Conservation (phyloP, 1,140 invertebrate species). For the Atopsyche davidsoni region DNA sequence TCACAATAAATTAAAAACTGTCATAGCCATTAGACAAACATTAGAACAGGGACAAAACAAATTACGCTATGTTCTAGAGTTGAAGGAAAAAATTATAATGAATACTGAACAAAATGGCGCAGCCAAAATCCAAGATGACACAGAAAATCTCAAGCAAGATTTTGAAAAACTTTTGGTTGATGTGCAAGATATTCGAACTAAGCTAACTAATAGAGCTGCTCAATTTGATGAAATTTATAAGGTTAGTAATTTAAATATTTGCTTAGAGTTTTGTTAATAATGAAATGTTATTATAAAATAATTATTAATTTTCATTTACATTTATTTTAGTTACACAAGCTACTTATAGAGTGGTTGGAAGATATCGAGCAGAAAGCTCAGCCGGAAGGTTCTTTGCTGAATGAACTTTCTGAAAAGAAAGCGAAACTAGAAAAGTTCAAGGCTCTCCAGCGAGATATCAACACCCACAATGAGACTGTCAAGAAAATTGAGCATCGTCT, state of each 20-base stretch:
- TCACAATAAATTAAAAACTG: constrained; percentile 74
- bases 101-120: constrained; percentile 84
- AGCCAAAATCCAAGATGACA: constrained; percentile 82
- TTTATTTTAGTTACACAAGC: constrained; percentile 53
- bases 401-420: constrained; percentile 86
- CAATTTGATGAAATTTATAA: constrained; percentile 83
- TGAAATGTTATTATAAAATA: too few species aligned
- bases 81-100: constrained; percentile 87
- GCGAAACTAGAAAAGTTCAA: constrained; percentile 78
- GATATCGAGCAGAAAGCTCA: constrained; percentile 79
- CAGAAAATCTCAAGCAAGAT: constrained; percentile 78
- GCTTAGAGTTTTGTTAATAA: background rate
- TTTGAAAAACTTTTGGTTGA: constrained; percentile 80
- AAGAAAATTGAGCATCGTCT: constrained; percentile 65
- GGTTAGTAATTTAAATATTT: constrained; percentile 36
- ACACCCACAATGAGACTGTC: constrained; percentile 66
- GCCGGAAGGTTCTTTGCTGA: constrained; percentile 61
- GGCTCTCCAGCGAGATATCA: constrained; percentile 69
- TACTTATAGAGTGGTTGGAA: constrained; percentile 77
- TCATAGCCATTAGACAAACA: constrained; percentile 77
- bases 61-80: constrained; percentile 78
- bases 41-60: constrained; percentile 90
- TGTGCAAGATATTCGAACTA: constrained; percentile 70
- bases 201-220: constrained; percentile 60
- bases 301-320: background rate